Percentiles rank a stretch among this genome's conserved stretches.
Conservation (phyloP, 1,140 invertebrate species). For the Aplysia californica region DNA sequence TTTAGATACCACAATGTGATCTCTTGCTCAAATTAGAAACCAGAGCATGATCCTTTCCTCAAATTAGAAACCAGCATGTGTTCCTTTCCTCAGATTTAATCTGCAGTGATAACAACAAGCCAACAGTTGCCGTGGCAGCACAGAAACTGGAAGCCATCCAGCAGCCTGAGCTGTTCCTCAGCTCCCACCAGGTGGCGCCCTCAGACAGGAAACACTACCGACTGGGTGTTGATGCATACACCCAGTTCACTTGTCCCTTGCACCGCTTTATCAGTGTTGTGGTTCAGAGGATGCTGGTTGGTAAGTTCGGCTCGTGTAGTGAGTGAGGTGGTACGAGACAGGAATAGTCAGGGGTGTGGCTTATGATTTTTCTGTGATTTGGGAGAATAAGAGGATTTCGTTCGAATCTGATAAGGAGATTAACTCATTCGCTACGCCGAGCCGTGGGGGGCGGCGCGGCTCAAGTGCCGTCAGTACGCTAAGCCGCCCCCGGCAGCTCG, state of each 20-base stretch:
- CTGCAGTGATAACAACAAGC: constrained; percentile 2
- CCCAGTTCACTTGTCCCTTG: constrained; percentile 94
- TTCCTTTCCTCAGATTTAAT: constrained; percentile 20
- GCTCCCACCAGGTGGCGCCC: constrained; percentile 26
- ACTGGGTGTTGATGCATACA: constrained; percentile 85
- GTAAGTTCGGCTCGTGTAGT: background rate
- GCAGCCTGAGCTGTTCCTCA: constrained; percentile 33
- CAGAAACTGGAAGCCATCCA: constrained; percentile 32
- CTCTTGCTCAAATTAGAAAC: too few relatives aligned
- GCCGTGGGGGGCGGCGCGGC: too few relatives aligned
- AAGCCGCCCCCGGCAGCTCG: too few relatives aligned
- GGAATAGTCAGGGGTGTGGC: too few relatives aligned
- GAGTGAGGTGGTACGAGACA: too few relatives aligned
- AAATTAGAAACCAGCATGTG: background rate
- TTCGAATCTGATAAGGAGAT: too few relatives aligned
- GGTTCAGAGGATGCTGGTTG: constrained; percentile 79
- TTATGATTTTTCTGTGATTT: too few relatives aligned
- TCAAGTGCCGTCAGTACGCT: too few relatives aligned
- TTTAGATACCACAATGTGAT: too few relatives aligned
- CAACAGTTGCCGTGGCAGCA: background rate
- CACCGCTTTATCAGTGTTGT: constrained; percentile 90
- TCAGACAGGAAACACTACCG: constrained; percentile 77
- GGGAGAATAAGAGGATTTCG: too few relatives aligned
- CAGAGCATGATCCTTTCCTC: too few relatives aligned
- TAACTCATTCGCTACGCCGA: too few relatives aligned